Evolutionary conservation across 2,113 vertebrate genomes (phyloP).

Genomic region (Apteryx mantelli): DNA sequence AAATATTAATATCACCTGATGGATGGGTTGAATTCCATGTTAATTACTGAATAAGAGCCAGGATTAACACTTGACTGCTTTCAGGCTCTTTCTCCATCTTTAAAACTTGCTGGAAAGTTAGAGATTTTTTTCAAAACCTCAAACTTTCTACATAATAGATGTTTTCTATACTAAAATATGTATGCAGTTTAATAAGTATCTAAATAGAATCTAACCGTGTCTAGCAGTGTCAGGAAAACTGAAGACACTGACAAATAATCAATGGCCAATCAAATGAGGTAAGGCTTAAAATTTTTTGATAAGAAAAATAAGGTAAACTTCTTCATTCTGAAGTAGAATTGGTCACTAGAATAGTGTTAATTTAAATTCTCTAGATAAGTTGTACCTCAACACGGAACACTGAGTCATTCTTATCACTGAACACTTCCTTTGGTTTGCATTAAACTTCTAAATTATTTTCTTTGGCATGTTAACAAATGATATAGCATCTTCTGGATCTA

Average conservation of each 20-base stretch:
- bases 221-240: background rate
- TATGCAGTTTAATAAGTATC: background rate
- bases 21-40: background rate
- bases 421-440: background rate
- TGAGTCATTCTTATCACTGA: background rate
- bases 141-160: background rate
- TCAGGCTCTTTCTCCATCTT: background rate
- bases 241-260: conserved; percentile 25
- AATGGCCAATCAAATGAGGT: background rate
- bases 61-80: background rate
- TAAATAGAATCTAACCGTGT: conserved; percentile 7
- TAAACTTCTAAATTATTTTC: conserved; percentile 16
- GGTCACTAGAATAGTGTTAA: background rate
- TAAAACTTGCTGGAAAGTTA: background rate
- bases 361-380: background rate
- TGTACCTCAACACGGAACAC: background rate
- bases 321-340: background rate
- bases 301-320: background rate
- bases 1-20: background rate
- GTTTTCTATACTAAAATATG: background rate
- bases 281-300: background rate
- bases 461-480: conserved; percentile 6
- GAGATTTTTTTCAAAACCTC: background rate
- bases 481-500: background rate
- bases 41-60: background rate